Base-by-base conservation (phyloP, 2,888 invertebrate genomes). In the Aspidiotus destructor region DNA sequence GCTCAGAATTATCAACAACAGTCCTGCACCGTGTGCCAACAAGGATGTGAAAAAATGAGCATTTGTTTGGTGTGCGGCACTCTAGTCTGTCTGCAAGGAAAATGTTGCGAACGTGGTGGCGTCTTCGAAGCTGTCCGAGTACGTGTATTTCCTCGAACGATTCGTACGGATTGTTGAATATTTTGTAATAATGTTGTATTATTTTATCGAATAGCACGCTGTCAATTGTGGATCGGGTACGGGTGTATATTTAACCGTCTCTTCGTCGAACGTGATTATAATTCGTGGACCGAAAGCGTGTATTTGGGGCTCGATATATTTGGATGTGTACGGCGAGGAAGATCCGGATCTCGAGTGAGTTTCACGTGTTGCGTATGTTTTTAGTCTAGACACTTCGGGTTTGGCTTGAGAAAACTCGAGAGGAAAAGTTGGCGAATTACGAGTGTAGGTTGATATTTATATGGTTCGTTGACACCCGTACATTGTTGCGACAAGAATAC, bases 241-340 rank as follows among this genome's bases (percentile, higher is more conserved):
- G 69, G 92, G 92, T 71, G 89, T 97, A 75, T 96, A 91, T 80
- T 84, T 97, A 73, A 90, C 93, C 72, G 92, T 97, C 72, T 93
- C 96, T 72, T 93, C 95, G 0, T 95, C 95, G 11, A 92, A 93
- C 76, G 90, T 96, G 72, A 92, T 96, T 76, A 93, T 97, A 74
- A 89, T 97, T 75, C 84, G 96, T 72, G 95, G 95, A 41, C 85
- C 88, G 70, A 84, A 95, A 75, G 94, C 93, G 72, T 94, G 95
- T 75, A 84, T 96, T 42, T 99, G 98, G 98, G 98, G 98, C 73
- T 94, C 93, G 63, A 85, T 98, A 53, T 99, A 98, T 80, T 84
- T 99, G 65, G 99, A 99, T 79, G 91, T 90, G 77, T 96, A 93
- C 79, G 97, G 96, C 74, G 99, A 99, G 80, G 99, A 99, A 80